Base-by-base conservation (phyloP, 2,113 vertebrate genomes). In the Catharus fuscescens region DNA sequence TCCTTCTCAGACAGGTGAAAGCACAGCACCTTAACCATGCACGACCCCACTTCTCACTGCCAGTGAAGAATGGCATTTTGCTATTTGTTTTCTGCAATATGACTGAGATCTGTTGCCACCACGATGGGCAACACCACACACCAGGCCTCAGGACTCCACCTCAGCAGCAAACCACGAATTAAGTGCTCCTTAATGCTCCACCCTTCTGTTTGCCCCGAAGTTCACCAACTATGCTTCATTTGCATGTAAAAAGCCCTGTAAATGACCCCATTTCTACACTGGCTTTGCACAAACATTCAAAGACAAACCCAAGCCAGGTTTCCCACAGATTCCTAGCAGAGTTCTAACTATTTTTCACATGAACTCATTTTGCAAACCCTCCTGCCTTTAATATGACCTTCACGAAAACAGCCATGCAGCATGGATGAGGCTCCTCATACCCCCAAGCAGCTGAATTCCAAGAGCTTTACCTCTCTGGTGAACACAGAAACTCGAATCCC, bases 351-450 rank as follows among this genome's bases (percentile, higher is more conserved):
- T 48, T 83, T 79, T 60, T 36, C 47, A 74, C 1, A 1, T 2
- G 14, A 45, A 50, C 14, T 38, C 42, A 17, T n/a, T 88, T 6
- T 67, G 20, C 71, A 83, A 78, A 78, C 45, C 77, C 52, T 82
- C 62, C 38, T 89, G 71, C 69, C 92, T 96, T 92, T 80, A 86
- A 40, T 3, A 56, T 86, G 82, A 97, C 90, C 95, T 96, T 96
- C 79, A 88, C 0, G 4, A 64, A 59, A 81, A 56, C 62, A 81
- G 21, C 44, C 56, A 73, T 6, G 28, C 59, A 86, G 48, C 4
- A 5, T 53, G 70, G 50, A 86, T 79, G 38, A 38, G 64, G 61
- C 32, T 76, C 50, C 45, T 31, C 53, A 13, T 1, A 9, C 0
- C 7, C 17, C 28, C n/a, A 48, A 42, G 18, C 5, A 3, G 29